Conservation (phyloP, 2,888 invertebrate genomes). For the Aproaerema taeniolella region DNA sequence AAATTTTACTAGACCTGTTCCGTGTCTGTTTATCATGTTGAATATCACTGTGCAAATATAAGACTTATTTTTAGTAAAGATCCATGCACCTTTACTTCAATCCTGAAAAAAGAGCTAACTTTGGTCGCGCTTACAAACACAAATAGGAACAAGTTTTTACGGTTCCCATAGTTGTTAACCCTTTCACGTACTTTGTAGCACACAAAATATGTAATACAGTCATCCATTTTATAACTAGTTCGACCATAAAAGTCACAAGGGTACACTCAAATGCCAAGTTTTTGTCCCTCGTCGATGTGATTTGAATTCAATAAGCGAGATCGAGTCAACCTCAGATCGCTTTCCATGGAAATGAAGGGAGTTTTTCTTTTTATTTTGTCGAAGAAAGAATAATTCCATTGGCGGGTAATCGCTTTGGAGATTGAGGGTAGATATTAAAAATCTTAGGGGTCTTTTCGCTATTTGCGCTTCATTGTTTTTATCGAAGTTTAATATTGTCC, state of each 20-base stretch:
- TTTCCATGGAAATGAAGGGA: constrained; percentile 59
- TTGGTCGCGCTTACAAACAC: no score
- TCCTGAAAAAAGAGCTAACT: no score
- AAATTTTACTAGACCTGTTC: no score
- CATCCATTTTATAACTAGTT: constrained; percentile 25
- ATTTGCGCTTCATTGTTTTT: constrained; percentile 6
- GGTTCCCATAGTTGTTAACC: no score
- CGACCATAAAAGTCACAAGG: constrained; percentile 25
- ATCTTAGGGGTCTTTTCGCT: constrained; percentile 20
- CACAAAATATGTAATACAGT: no score
- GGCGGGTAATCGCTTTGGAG: constrained; percentile 41
- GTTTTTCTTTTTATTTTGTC: constrained; percentile 40
- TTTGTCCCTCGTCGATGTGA: constrained; percentile 46
- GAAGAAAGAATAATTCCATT: constrained; percentile 48
- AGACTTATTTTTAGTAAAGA: no score
- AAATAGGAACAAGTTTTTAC: no score
- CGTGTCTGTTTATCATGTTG: no score
- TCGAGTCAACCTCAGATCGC: constrained; percentile 44
- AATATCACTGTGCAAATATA: no score
- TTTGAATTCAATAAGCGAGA: constrained; percentile 66
- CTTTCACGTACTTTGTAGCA: no score
- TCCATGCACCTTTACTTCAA: no score
- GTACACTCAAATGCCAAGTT: constrained; percentile 26
- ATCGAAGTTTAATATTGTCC: neutral
- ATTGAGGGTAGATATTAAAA: constrained; percentile 45